A percentile compares a stretch with the other conserved stretches of the same genome.
Conservation (phyloP, 1,140 invertebrate genomes). For the Drosophila rhopaloa region DNA sequence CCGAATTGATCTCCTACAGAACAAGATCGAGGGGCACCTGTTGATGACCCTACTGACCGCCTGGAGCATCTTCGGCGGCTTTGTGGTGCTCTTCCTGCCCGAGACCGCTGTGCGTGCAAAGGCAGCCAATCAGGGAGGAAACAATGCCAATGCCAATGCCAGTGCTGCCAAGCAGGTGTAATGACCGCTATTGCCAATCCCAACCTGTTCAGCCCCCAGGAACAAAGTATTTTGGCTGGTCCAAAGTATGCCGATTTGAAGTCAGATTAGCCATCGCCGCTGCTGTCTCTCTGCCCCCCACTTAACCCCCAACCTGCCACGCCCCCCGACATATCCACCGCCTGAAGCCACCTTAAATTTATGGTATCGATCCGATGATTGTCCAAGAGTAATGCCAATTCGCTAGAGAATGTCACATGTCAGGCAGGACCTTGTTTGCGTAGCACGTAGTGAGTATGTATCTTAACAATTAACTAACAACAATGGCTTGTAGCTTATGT, state of each 20-base stretch:
- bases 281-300: slow-evolving; percentile 19
- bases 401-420: slow-evolving; percentile 47
- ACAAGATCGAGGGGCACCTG: slow-evolving; percentile 81
- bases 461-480: slow-evolving; percentile 59
- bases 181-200: slow-evolving; percentile 26
- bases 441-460: slow-evolving; percentile 75
- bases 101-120: slow-evolving; percentile 73
- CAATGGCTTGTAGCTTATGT: slow-evolving; percentile 68
- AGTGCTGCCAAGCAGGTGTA: slow-evolving; percentile 72
- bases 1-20: slow-evolving; percentile 60
- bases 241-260: slow-evolving; percentile 66
- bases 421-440: slow-evolving; percentile 77
- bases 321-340: slow-evolving; percentile 64
- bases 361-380: slow-evolving; percentile 45
- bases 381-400: slow-evolving; percentile 65
- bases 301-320: slow-evolving; percentile 33
- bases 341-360: slow-evolving; percentile 58
- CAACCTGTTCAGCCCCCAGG: slow-evolving; percentile 1
- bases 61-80: slow-evolving; percentile 84
- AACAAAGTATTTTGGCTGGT: slow-evolving; percentile 78
- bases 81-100: slow-evolving; percentile 83
- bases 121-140: slow-evolving; percentile 24
- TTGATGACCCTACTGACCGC: slow-evolving; percentile 85
- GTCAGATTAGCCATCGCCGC: slow-evolving; percentile 14
- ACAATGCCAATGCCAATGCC: slow-evolving; percentile 22